Evolutionary conservation across 2,113 vertebrate species (phyloP).

Genomic region (Notarius lentiginosus): DNA sequence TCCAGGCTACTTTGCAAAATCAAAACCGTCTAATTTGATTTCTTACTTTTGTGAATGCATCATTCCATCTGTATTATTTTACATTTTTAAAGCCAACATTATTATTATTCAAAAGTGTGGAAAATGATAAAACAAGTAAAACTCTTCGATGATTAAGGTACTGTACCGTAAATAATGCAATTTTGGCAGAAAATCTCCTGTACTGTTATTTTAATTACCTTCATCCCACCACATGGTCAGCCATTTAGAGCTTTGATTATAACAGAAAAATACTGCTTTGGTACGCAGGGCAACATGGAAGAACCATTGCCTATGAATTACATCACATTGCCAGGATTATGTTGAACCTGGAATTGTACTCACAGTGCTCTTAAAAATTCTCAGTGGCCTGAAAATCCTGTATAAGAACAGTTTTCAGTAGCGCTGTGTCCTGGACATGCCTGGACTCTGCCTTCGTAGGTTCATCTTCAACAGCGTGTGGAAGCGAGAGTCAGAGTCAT

Average conservation of each 20-base stretch:
- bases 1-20: neutral
- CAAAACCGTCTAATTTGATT: neutral
- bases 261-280: neutral
- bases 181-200: neutral
- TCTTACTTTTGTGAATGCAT: neutral
- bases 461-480: neutral
- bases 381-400: constrained; percentile 15
- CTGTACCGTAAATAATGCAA: neutral
- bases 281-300: neutral
- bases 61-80: neutral
- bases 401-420: constrained; percentile 7
- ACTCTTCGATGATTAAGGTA: neutral
- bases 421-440: neutral
- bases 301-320: constrained; percentile 30
- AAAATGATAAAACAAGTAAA: neutral
- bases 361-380: constrained; percentile 10
- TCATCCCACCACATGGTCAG: constrained; percentile 19
- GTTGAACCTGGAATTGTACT: constrained; percentile 16
- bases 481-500: neutral
- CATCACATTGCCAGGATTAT: constrained; percentile 26
- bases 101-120: neutral
- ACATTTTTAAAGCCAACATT: neutral
- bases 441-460: neutral
- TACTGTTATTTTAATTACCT: constrained; percentile 14
- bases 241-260: constrained; percentile 2